These are phyloP conservation scores for Dendrolimus pini DNA, from an alignment of 2,888 invertebrate species.

Conservation along the genomic window DNA sequence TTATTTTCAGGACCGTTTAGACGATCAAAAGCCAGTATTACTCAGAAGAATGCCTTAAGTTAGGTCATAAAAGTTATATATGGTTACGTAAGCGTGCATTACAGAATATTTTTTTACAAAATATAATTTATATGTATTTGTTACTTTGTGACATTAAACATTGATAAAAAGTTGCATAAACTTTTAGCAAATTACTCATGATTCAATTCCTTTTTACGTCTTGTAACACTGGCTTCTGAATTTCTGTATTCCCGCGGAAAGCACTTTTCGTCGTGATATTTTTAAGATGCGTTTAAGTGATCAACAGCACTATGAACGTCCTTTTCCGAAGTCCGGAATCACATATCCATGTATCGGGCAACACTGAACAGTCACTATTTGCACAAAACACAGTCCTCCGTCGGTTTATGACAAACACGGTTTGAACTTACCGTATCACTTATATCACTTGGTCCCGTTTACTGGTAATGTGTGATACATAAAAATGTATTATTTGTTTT, in stretches of 20 bases:
- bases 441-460: slow-evolving; percentile 70
- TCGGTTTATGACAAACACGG: slow-evolving; percentile 35
- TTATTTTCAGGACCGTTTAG: neutral
- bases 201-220: slow-evolving; percentile 22
- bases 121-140: neutral
- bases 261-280: neutral
- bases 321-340: slow-evolving; percentile 36
- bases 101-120: neutral
- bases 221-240: slow-evolving; percentile 53
- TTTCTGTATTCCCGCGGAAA: slow-evolving; percentile 21
- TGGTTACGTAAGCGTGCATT: neutral
- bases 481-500: slow-evolving; percentile 46
- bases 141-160: neutral
- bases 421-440: slow-evolving; percentile 73
- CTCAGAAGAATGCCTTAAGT: slow-evolving; percentile 5
- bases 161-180: neutral
- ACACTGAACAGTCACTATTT: slow-evolving; percentile 60
- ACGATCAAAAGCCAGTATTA: slow-evolving; percentile 21
- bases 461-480: slow-evolving; percentile 49
- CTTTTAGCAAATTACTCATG: neutral
- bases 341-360: slow-evolving; percentile 34
- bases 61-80: slow-evolving; percentile 5
- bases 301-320: slow-evolving; percentile 35
- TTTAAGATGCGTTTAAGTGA: neutral
- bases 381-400: slow-evolving; percentile 62